Evolutionary conservation across 2,888 invertebrate species (phyloP).

Genomic region (Hirtodrosophila cameraria): DNA sequence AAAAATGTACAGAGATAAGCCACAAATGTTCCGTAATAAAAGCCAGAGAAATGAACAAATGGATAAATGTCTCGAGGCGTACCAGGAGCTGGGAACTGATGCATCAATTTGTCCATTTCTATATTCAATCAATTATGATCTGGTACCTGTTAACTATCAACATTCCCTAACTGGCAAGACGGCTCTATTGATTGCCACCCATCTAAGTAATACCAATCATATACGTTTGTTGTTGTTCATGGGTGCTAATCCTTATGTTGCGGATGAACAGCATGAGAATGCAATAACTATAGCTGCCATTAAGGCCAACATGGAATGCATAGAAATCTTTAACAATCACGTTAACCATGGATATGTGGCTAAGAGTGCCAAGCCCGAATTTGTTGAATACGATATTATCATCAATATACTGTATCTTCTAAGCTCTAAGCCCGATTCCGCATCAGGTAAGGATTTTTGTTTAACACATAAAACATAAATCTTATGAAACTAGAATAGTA

Average conservation of each 20-base stretch:
- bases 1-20: constrained; percentile 35
- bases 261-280: constrained; percentile 42
- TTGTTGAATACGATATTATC: constrained; percentile 52
- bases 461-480: no score
- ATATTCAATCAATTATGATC: constrained; percentile 57
- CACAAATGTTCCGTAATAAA: constrained; percentile 30
- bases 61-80: constrained; percentile 58
- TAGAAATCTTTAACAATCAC: constrained; percentile 49
- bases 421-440: constrained; percentile 25
- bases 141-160: constrained; percentile 58
- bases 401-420: constrained; percentile 57
- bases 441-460: constrained; percentile 46
- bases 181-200: constrained; percentile 54
- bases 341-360: constrained; percentile 24
- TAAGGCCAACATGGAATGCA: constrained; percentile 46
- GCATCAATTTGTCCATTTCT: constrained; percentile 47
- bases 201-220: constrained; percentile 49
- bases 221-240: constrained; percentile 52
- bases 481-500: no score
- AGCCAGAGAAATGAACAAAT: constrained; percentile 43
- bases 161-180: constrained; percentile 61
- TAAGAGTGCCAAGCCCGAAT: constrained; percentile 46
- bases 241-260: constrained; percentile 62
- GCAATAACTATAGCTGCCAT: constrained; percentile 43
- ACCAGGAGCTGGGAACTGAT: constrained; percentile 57